Evolutionary conservation across 2,797 vertebrate species (phyloP).

Genomic region (Echiichthys vipera): DNA sequence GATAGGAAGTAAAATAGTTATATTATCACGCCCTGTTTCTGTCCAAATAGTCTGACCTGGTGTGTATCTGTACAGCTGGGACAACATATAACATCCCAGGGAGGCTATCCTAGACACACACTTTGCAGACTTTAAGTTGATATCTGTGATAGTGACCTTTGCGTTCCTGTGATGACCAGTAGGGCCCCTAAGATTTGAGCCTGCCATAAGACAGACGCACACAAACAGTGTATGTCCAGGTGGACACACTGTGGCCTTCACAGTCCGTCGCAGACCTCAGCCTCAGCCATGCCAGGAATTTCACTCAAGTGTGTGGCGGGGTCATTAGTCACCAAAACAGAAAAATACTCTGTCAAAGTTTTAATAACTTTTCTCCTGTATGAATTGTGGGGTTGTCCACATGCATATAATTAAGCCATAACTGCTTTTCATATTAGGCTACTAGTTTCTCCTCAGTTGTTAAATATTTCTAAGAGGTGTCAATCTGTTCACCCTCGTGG

Average conservation of each 20-base stretch:
- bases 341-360: conserved; percentile 59
- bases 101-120: conserved; percentile 24
- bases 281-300: conserved; percentile 76
- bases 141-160: conserved; percentile 56
- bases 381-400: conserved; percentile 45
- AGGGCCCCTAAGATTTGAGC: conserved; percentile 23
- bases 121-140: conserved; percentile 23
- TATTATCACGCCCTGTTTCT: conserved; percentile 70
- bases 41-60: conserved; percentile 62
- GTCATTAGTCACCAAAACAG: conserved; percentile 63
- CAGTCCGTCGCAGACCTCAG: conserved; percentile 68
- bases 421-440: conserved; percentile 30
- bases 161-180: conserved; percentile 25
- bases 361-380: conserved; percentile 55
- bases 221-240: conserved; percentile 8
- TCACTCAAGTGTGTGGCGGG: conserved; percentile 70
- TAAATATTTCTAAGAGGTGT: conserved; percentile 19
- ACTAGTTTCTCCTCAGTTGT: conserved; percentile 24
- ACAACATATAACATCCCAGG: conserved; percentile 28
- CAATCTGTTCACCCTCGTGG: conserved; percentile 13
- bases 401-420: conserved; percentile 50
- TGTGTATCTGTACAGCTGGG: conserved; percentile 35
- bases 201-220: conserved; percentile 12
- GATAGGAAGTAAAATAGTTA: conserved; percentile 46
- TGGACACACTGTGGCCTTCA: conserved; percentile 61